Base-by-base conservation (phyloP, 2,797 vertebrate genomes). In the Mionectes olivaceus region DNA sequence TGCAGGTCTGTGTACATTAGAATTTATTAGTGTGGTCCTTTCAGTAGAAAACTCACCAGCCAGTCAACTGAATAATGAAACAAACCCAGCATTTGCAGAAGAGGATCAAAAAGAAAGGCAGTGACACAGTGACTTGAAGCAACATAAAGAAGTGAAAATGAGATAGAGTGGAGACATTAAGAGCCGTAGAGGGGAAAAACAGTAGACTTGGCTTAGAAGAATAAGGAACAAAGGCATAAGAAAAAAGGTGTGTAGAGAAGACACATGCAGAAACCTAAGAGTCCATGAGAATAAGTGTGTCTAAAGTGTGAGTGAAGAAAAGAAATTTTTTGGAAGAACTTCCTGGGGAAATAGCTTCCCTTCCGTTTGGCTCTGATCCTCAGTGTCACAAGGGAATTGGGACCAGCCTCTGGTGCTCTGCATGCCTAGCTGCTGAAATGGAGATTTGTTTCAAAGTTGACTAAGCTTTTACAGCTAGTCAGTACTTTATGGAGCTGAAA, bases 271-370 rank as follows among this genome's bases (percentile, higher is more conserved):
- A 92, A 87, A 55, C n/a, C 2, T n/a, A 53, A 43, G 55, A 73
- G 61, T 32, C 18, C 15, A 57, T 21, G 19, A 92, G 77, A 87
- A 32, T 90, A 90, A 81, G 13, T 41, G 43, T 73, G 22, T 87
- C 77, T 91, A 32, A 94, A 95, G 53, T 79, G 67, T 87, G 53
- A 81, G 89, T 55, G 81, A 91, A 89, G 84, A 82, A 95, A 94
- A 88, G 55, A 89, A 83, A 59, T 39, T 87, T 91, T 90, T 78
- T 67, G 70, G 49, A 88, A 91, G 55, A 88, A 63, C 77, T 92
- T 93, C 91, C 84, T 91, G 65, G 83, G 94, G 94, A 96, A 94
- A 83, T 83, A 83, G 19, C 83, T 88, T 80, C 92, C 90, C 86
- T 90, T 95, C 85, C 57, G 1, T 78, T 94, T 91, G 83, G 89